Percentiles rank a stretch among this genome's conserved stretches.
Conservation (phyloP, 2,113 vertebrate genomes). For the Axis porcinus region DNA sequence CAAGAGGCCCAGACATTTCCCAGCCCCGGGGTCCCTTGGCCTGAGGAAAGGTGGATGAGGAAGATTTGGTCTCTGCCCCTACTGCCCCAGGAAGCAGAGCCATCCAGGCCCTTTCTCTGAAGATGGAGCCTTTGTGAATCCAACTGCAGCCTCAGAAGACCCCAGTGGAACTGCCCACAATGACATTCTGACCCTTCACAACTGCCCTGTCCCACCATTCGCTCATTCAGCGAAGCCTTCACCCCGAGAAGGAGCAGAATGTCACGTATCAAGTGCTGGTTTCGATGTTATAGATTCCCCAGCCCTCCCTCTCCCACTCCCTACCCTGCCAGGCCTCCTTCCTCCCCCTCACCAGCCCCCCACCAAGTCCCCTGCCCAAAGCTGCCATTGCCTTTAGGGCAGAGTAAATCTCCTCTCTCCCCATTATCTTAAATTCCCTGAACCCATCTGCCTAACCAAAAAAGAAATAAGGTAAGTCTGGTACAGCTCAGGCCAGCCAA, state of each 20-base stretch:
- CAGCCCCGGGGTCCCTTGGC: background rate
- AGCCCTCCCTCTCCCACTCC: background rate
- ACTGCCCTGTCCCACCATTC: rapidly evolving
- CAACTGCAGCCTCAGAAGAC: background rate
- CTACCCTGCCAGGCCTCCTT: background rate
- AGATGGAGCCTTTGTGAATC: background rate
- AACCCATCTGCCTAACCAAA: background rate
- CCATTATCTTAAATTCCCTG: background rate
- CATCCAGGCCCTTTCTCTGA: background rate
- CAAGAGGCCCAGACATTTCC: background rate
- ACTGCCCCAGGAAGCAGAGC: background rate
- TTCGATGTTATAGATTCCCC: background rate
- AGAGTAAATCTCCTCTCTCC: background rate
- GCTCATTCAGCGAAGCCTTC: background rate
- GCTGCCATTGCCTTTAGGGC: background rate
- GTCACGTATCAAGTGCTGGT: background rate
- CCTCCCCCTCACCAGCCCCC: background rate
- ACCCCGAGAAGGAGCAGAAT: background rate
- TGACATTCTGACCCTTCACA: background rate
- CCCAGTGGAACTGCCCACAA: background rate
- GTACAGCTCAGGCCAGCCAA: background rate
- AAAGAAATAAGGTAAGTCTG: background rate
- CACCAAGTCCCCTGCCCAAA: background rate
- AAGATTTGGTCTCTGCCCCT: background rate
- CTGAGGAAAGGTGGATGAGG: background rate